Conservation (phyloP, 2,797 vertebrate species). For the Scarus forsteni region DNA sequence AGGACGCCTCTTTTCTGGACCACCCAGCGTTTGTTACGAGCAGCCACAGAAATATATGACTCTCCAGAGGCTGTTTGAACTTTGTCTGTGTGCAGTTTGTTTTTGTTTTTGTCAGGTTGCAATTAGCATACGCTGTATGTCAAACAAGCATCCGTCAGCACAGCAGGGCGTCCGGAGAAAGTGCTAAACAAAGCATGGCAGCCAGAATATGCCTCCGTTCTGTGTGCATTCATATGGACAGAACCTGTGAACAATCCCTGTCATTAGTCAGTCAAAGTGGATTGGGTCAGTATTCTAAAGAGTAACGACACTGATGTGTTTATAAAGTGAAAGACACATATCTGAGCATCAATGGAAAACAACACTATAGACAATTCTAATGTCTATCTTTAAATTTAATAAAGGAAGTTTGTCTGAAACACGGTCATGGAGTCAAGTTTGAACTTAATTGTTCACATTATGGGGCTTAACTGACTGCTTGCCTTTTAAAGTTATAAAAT, state of each 20-base stretch:
- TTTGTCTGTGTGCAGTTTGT: constrained; percentile 12
- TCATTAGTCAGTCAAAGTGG: constrained; percentile 7
- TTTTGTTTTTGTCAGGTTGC: constrained; percentile 52
- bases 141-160: constrained; percentile 44
- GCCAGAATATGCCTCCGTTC: constrained; percentile 19
- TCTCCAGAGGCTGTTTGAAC: constrained; percentile 36
- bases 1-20: constrained; percentile 5
- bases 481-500: too few relatives aligned
- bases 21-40: constrained; percentile 47
- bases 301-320: not conserved
- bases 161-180: constrained; percentile 30
- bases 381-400: too few relatives aligned
- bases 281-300: not conserved
- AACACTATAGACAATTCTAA: too few relatives aligned
- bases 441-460: too few relatives aligned
- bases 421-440: too few relatives aligned
- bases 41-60: constrained; percentile 39
- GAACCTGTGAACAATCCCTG: constrained; percentile 9
- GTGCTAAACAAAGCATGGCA: constrained; percentile 26
- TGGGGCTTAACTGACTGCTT: too few relatives aligned
- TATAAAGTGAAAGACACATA: not conserved
- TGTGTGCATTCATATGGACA: constrained; percentile 13
- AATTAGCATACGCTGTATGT: constrained; percentile 66
- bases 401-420: too few relatives aligned
- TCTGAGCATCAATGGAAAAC: too few relatives aligned